A percentile compares a stretch with the other conserved stretches of the same genome.
Evolutionary conservation across 2,888 invertebrate genomes (phyloP).

Genomic region (Drosophila hamatofila): DNA sequence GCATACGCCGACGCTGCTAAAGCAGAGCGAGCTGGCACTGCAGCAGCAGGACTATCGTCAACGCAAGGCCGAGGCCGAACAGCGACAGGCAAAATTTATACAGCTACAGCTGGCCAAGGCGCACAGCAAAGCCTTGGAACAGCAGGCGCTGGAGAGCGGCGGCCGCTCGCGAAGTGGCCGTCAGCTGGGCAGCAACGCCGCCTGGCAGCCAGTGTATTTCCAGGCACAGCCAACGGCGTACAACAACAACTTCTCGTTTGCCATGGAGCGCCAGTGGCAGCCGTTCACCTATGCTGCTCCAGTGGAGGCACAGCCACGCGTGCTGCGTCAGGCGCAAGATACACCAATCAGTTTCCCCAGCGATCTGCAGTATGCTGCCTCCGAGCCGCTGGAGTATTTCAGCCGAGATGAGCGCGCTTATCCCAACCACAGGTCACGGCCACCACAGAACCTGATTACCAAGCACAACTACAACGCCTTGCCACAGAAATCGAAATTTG

Average conservation of each 20-base stretch:
- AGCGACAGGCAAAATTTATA: slow-evolving; percentile 72
- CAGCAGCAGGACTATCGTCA: slow-evolving; percentile 68
- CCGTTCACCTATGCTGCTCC: slow-evolving; percentile 52
- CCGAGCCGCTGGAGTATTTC: slow-evolving; percentile 54
- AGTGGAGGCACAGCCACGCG: slow-evolving; percentile 51
- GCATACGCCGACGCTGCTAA: slow-evolving; percentile 76
- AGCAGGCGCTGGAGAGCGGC: slow-evolving; percentile 35
- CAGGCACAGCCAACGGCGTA: slow-evolving; percentile 37
- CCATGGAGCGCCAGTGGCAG: slow-evolving; percentile 74
- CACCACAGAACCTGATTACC: slow-evolving; percentile 75
- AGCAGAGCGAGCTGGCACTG: slow-evolving; percentile 73
- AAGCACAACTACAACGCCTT: slow-evolving; percentile 72
- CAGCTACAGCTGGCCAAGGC: slow-evolving; percentile 75
- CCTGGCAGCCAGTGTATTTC: slow-evolving; percentile 54
- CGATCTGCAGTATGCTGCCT: slow-evolving; percentile 63
- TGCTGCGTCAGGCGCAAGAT: slow-evolving; percentile 53
- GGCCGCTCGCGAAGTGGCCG: slow-evolving; percentile 47
- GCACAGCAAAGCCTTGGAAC: slow-evolving; percentile 60
- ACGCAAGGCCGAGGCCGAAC: slow-evolving; percentile 68
- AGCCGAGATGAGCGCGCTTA: slow-evolving; percentile 62
- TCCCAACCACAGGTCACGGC: slow-evolving; percentile 47
- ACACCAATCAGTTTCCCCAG: slow-evolving; percentile 53
- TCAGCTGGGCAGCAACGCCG: slow-evolving; percentile 31
- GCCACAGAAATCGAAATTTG: slow-evolving; percentile 64
- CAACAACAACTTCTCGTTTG: slow-evolving; percentile 59